A percentile compares a stretch with the other conserved stretches of the same genome.
Evolutionary conservation across 2,113 vertebrate species (phyloP).

Genomic region (Rhabdomys dilectus): DNA sequence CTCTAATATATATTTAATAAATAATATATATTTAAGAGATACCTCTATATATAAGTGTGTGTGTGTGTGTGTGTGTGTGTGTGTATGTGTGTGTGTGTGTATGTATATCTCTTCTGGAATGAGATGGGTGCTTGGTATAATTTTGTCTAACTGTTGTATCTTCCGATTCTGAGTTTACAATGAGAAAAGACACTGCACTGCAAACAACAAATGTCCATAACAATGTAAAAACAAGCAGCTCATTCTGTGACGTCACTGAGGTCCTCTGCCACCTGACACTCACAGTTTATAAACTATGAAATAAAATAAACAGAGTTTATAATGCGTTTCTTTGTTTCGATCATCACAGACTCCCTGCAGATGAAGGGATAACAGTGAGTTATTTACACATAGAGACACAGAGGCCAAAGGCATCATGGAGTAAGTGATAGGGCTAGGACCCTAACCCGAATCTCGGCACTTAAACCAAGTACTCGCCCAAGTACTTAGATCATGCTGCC

Average conservation of each 20-base stretch:
- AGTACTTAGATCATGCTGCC: not conserved
- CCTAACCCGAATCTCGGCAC: not conserved
- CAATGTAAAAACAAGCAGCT: not conserved
- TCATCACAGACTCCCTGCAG: not conserved
- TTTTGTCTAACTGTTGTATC: not conserved
- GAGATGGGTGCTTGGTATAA: slow-evolving; percentile 27
- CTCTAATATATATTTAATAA: too few relatives aligned
- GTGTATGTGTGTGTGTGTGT: too few relatives aligned
- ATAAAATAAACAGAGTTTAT: not conserved
- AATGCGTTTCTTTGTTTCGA: not conserved
- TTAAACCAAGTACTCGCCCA: not conserved
- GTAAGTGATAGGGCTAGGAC: not conserved
- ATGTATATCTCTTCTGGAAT: slow-evolving; percentile 28
- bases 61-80: too few relatives aligned
- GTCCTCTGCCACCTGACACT: not conserved
- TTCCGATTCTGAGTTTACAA: slow-evolving; percentile 50
- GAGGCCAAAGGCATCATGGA: not conserved
- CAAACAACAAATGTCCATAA: slow-evolving; percentile 60
- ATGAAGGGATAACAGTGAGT: not conserved
- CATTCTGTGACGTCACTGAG: not conserved
- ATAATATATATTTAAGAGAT: too few relatives aligned
- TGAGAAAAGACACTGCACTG: slow-evolving; percentile 44
- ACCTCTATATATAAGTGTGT: slow-evolving; percentile 36
- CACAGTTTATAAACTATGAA: not conserved
- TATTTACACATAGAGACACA: not conserved